Base-by-base conservation (phyloP, 2,797 vertebrate species). In the Melopsittacus undulatus region DNA sequence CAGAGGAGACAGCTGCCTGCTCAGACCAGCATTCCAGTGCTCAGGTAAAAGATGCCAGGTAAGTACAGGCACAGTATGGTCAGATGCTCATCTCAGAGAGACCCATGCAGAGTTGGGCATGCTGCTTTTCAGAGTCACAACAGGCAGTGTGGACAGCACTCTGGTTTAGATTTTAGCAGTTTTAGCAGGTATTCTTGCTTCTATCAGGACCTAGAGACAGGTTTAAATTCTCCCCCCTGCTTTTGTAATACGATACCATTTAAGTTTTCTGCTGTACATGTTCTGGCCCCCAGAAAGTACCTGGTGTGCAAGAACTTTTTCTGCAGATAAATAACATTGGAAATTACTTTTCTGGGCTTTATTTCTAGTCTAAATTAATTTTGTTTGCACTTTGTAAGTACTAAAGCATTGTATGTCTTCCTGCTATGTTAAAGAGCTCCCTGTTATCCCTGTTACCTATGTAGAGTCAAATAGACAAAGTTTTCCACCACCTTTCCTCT, bases 61-160 rank as follows among this genome's bases (percentile, higher is more conserved):
- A 30, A 70, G 15, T 21, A 38, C 5, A n/a, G 24, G 14, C 24
- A 30, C 4, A 30, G 5, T 38, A 26, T 12, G 13, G 20, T 18
- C 78, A 76, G 42, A 61, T 0, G 2, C 4, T 34, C 32, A 23
- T 14, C 13, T 52, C 15, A 16, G 42, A 40, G 15, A 63, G 12
- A 5, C 3, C 4, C n/a, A 66, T 19, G 11, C 42, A 72, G 21
- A 43, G 13, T 1, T 32, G 46, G 24, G 0, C 13, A 5, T 18
- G 15, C 7, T 56, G 20, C 34, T 83, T 73, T 67, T 52, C 32
- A 17, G 4, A 12, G 7, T 7, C 26, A 5, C 24, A 48, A 29
- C 34, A 72, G 38, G 45, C 11, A 56, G 5, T 12, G 11, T 26
- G n/a, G 13, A 29, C 23, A 66, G 9, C 38, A 27, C 56, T 57